Conservation (phyloP, 2,888 invertebrate genomes). For the Phoenoteleia sp. region DNA sequence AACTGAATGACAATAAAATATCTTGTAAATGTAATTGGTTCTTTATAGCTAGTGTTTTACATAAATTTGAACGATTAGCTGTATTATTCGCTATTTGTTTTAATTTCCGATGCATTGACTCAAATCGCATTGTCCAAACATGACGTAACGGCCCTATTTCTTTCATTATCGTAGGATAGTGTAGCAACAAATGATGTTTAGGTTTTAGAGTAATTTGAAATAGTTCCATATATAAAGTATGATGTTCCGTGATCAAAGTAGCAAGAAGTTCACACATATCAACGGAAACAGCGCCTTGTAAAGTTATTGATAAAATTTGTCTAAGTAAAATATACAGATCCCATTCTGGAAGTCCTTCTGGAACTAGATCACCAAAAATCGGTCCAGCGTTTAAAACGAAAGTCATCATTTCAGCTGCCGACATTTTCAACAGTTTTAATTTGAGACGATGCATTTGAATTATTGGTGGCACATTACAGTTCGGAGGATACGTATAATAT, state of each 20-base stretch:
- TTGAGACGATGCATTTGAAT: constrained; percentile 46
- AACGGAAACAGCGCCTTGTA: background rate
- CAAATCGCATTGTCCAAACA: constrained; percentile 42
- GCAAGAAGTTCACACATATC: constrained; percentile 27
- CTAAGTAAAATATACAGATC: constrained; percentile 9
- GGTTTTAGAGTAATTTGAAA: background rate
- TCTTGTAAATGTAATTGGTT: constrained; percentile 14
- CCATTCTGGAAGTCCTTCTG: background rate
- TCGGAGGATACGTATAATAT: background rate
- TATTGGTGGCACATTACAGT: constrained; percentile 63
- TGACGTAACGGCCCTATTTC: constrained; percentile 52
- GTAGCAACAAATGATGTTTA: constrained; percentile 55
- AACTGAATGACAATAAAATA: constrained; percentile 3
- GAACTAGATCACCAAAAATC: constrained; percentile 34
- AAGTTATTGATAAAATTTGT: constrained; percentile 13
- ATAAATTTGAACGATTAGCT: background rate
- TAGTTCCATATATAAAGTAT: background rate
- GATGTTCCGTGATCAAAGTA: constrained; percentile 6
- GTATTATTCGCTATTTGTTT: background rate
- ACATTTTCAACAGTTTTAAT: constrained; percentile 61
- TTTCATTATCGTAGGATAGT: constrained; percentile 59
- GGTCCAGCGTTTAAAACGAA: constrained; percentile 26
- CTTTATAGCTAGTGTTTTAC: constrained; percentile 3
- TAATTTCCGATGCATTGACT: constrained; percentile 1
- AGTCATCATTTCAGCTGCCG: constrained; percentile 34